Evolutionary conservation across 2,888 invertebrate genomes (phyloP).

Genomic region (Phengaris alcon): DNA sequence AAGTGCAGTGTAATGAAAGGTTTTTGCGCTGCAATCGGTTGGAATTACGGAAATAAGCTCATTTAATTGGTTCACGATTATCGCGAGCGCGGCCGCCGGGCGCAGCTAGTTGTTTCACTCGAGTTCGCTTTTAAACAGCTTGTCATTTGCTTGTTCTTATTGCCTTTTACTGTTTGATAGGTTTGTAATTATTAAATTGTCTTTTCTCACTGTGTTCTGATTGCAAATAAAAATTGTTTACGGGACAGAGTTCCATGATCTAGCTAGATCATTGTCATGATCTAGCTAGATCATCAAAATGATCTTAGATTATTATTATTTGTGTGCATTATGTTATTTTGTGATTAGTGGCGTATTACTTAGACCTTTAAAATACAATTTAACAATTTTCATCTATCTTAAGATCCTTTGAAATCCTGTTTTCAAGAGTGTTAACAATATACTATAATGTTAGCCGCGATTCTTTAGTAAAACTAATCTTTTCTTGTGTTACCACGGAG

Average conservation of each 20-base stretch:
- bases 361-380: background rate
- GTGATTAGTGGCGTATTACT: background rate
- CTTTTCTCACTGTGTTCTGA: background rate
- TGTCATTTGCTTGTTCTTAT: slow-evolving; percentile 1
- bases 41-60: slow-evolving; percentile 76
- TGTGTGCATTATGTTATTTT: too few relatives aligned
- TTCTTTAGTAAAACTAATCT: background rate
- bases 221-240: too few relatives aligned
- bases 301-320: too few relatives aligned
- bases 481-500: background rate
- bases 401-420: background rate
- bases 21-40: slow-evolving; percentile 64
- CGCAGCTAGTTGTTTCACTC: slow-evolving; percentile 28
- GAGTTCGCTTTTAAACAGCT: slow-evolving; percentile 41
- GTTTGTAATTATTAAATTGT: background rate
- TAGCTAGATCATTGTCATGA: too few relatives aligned
- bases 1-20: slow-evolving; percentile 46
- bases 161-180: background rate
- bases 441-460: background rate
- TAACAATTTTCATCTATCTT: background rate
- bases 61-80: slow-evolving; percentile 72
- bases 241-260: too few relatives aligned
- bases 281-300: too few relatives aligned
- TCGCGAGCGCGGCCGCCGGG: slow-evolving; percentile 47
- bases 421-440: background rate